Base-by-base conservation (phyloP, 2,113 vertebrate species). In the Illadopsis cleaveri region DNA sequence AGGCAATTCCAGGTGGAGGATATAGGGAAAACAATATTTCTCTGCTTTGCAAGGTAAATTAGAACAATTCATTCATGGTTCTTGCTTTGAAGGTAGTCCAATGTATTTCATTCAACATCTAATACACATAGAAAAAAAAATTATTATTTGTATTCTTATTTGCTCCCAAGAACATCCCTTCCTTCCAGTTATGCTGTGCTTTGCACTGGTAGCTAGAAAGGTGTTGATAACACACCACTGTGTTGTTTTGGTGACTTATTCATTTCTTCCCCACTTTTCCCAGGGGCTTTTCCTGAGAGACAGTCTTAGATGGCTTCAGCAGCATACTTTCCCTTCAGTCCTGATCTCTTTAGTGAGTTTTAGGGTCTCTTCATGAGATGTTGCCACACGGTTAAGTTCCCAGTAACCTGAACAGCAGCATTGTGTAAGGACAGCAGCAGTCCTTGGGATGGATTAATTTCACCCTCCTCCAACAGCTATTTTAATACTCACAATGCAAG, bases 41-140 rank as follows among this genome's bases (percentile, higher is more conserved):
- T 71, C 47, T 82, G 60, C 69, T 93, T 76, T 94, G 53, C 69
- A 75, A 95, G 57, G 69, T 92, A 90, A 78, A 92, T 92, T 40
- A 92, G 45, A 75, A 35, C 42, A 76, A 90, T 84, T 95, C 78
- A 72, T 72, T 75, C 51, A 35, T 18, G 40, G 65, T 38, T 96
- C 76, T 80, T 80, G 51, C 72, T 95, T 40, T 84, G 79, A 97
- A 91, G 58, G 17, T 7, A 93, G 64, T 90, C 77, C 86, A 85
- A 64, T 1, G 21, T 60, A 64, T 44, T 89, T 82, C 40, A 78
- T 42, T 81, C 89, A 75, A 2, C 57, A 77, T 30, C 53, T 83
- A 72, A 68, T 22, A 86, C 0, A 50, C 14, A 60, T 8, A 44
- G 17, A 48, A 38, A 80, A 91, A 53, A 45, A 2, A 68, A 25